Evolutionary conservation across 2,888 invertebrate genomes (phyloP).

Genomic region (Aspidiotus rigidus): DNA sequence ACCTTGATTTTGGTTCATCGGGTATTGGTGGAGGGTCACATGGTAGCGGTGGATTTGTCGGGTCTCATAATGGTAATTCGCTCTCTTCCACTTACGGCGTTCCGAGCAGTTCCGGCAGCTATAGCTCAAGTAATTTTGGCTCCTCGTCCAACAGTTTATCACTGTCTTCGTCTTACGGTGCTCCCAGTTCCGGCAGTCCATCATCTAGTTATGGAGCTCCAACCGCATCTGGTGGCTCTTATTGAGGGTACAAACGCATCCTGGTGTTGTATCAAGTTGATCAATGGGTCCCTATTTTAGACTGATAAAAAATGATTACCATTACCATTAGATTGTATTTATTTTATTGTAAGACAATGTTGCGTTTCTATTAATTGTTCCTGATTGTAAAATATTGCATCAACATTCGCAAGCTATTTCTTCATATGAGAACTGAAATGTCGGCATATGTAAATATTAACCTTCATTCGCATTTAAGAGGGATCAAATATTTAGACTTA

Average conservation of each 20-base stretch:
- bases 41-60: conserved; percentile 41
- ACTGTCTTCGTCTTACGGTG: conserved; percentile 40
- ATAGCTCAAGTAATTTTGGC: not conserved
- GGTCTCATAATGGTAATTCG: conserved; percentile 41
- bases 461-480: too few relatives aligned
- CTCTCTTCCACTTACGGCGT: conserved; percentile 27
- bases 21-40: conserved; percentile 41
- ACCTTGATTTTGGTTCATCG: conserved; percentile 40
- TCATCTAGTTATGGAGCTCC: conserved; percentile 40
- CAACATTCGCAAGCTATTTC: too few relatives aligned
- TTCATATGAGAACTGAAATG: too few relatives aligned
- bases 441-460: too few relatives aligned
- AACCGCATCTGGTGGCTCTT: conserved; percentile 38
- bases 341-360: too few relatives aligned
- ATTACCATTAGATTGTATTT: too few relatives aligned
- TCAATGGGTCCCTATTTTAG: too few relatives aligned
- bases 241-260: conserved; percentile 7
- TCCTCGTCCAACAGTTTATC: conserved; percentile 38
- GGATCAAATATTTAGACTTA: too few relatives aligned
- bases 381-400: too few relatives aligned
- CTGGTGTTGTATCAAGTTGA: too few relatives aligned
- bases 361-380: too few relatives aligned
- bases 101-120: conserved; percentile 37
- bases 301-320: too few relatives aligned
- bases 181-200: conserved; percentile 37